Evolutionary conservation across 2,888 invertebrate genomes (phyloP).

Genomic region (Stenolophus ochropezus): DNA sequence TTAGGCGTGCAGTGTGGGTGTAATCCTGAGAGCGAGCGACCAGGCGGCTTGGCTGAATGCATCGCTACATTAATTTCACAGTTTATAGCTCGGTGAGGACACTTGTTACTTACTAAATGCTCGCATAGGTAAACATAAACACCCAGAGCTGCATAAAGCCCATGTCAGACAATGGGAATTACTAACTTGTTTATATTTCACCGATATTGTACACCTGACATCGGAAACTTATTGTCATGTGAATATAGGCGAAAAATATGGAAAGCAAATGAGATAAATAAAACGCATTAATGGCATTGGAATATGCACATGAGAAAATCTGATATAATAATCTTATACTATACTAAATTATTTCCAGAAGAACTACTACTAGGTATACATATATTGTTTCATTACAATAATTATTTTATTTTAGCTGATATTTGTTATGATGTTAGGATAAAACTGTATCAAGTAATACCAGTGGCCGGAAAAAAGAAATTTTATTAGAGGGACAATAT

Average conservation of each 20-base stretch:
- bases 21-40: background rate
- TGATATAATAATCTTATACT: too few species aligned
- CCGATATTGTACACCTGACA: constrained; percentile 7
- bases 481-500: too few species aligned
- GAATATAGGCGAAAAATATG: background rate
- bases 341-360: background rate
- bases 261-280: background rate
- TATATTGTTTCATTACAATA: too few species aligned
- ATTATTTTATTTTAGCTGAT: too few species aligned
- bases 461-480: too few species aligned
- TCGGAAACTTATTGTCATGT: background rate
- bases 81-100: constrained; percentile 69
- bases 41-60: background rate
- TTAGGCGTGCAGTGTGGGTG: background rate
- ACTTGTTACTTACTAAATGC: constrained; percentile 64
- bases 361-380: background rate
- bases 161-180: constrained; percentile 13
- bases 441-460: too few species aligned
- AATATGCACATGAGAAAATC: background rate
- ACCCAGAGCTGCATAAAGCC: constrained; percentile 1
- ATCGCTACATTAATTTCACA: constrained; percentile 71
- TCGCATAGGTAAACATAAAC: constrained; percentile 45
- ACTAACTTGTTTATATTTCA: constrained; percentile 31
- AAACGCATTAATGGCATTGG: background rate
- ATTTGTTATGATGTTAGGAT: too few species aligned